phyloP scores from a whole-genome alignment of 2,888 invertebrate species.

The Eilema depressum region DNA sequence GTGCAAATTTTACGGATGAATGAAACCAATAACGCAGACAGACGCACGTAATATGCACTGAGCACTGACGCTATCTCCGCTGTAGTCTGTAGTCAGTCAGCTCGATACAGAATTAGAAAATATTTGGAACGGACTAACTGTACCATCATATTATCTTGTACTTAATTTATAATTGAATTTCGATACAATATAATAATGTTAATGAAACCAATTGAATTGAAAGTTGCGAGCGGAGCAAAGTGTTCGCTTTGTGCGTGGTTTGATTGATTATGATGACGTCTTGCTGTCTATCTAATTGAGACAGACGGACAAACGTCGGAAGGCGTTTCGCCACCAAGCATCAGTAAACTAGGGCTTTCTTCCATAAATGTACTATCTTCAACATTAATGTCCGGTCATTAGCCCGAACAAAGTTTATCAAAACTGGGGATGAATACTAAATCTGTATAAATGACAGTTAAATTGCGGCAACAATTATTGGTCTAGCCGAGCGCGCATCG shows the following conservation, averaged over 20 bases:
- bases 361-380: no score
- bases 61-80: no score
- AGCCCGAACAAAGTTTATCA: not conserved
- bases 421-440: not conserved
- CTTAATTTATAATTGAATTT: slow-evolving; percentile 4
- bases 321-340: not conserved
- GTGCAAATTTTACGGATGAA: slow-evolving; percentile 7
- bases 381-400: no score
- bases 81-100: not conserved
- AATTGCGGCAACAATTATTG: not conserved
- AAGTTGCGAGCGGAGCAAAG: not conserved
- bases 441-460: not conserved
- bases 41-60: not conserved
- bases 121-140: not conserved
- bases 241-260: not conserved
- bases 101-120: not conserved
- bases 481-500: not conserved
- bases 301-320: not conserved
- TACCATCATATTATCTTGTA: slow-evolving; percentile 1
- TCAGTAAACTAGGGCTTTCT: no score
- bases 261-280: not conserved
- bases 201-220: slow-evolving; percentile 4
- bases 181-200: slow-evolving; percentile 1
- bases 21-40: not conserved
- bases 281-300: not conserved